These are phyloP conservation scores for Myzus persicae DNA, from an alignment of 1,140 invertebrate species.

Conservation along the genomic window DNA sequence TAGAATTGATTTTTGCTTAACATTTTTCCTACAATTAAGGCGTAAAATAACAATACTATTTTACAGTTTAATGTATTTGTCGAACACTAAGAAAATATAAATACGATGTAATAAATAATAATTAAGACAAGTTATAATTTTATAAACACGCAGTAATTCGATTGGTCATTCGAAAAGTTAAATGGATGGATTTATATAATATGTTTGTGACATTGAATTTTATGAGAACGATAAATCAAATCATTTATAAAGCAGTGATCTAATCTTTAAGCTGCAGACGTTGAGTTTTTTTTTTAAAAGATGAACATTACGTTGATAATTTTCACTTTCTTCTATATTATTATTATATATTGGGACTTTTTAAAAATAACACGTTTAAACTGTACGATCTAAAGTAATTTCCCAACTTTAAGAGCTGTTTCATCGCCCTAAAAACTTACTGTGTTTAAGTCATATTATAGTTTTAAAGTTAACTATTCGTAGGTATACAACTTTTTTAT, in stretches of 20 bases:
- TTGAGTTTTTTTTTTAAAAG: background rate
- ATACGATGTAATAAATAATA: no score
- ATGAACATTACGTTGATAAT: background rate
- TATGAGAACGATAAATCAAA: background rate
- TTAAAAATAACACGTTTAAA: background rate
- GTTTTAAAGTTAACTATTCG: background rate
- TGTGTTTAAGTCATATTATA: background rate
- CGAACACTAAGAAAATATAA: no score
- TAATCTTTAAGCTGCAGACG: no score
- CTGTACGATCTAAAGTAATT: background rate
- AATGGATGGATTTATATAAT: background rate
- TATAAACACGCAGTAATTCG: background rate
- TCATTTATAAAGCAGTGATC: background rate
- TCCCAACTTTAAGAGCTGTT: background rate
- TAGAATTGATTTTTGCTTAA: background rate
- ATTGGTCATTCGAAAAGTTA: background rate
- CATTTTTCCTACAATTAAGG: background rate
- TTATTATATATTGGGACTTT: background rate
- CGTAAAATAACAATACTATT: background rate
- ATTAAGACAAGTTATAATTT: no score
- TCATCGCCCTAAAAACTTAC: background rate
- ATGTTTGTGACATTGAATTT: background rate
- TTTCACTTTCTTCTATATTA: background rate
- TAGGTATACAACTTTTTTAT: background rate
- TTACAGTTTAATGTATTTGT: no score